Conservation (phyloP, 2,888 invertebrate species). For the Lasius fuliginosus region DNA sequence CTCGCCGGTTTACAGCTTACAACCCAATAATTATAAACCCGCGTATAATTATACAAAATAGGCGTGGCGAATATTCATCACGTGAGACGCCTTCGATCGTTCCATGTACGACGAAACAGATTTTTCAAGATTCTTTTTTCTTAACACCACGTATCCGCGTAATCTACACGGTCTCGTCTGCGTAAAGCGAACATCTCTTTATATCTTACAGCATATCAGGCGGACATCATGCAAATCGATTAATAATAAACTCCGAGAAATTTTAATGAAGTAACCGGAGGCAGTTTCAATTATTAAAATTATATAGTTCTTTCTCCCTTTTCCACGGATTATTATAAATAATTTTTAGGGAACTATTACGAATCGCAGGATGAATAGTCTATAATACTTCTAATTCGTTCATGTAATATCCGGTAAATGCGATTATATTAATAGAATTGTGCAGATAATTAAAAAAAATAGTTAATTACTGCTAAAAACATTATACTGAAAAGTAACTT, state of each 20-base stretch:
- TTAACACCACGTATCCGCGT: constrained; percentile 56
- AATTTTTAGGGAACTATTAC: constrained; percentile 14
- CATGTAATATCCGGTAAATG: constrained; percentile 21
- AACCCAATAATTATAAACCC: constrained; percentile 74
- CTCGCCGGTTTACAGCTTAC: constrained; percentile 64
- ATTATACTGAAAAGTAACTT: background rate
- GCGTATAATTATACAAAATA: constrained; percentile 77
- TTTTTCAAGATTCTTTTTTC: constrained; percentile 65
- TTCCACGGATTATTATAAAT: background rate
- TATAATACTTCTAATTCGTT: constrained; percentile 2
- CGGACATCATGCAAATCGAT: constrained; percentile 44
- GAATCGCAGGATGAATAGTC: background rate
- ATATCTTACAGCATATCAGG: background rate
- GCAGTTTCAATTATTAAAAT: constrained; percentile 22
- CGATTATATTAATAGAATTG: background rate
- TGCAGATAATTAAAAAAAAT: constrained; percentile 13
- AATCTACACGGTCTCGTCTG: constrained; percentile 22
- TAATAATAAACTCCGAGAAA: constrained; percentile 27
- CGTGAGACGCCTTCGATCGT: constrained; percentile 60
- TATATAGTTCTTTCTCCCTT: no score
- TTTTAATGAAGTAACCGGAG: constrained; percentile 19
- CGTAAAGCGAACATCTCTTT: constrained; percentile 18
- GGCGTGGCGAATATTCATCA: constrained; percentile 78
- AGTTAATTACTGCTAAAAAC: background rate
- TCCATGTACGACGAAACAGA: constrained; percentile 38